phyloP scores from a whole-genome alignment of 2,797 vertebrate species.

The Merluccius polli region DNA sequence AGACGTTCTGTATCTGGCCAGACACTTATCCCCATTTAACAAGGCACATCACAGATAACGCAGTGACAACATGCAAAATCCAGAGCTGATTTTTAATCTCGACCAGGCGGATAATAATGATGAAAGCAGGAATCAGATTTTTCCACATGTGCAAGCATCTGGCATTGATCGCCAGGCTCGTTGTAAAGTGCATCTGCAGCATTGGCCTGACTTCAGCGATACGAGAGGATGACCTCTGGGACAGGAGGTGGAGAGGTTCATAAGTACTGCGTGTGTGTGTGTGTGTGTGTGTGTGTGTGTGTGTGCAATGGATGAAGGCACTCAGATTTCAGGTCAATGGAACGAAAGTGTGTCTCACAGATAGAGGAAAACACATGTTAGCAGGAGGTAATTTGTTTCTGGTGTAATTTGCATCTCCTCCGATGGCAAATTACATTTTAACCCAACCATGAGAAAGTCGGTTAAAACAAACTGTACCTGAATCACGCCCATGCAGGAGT shows the following conservation, averaged over 20 bases:
- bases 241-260: neutral
- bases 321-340: constrained; percentile 57
- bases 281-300: neutral
- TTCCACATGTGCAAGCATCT: constrained; percentile 34
- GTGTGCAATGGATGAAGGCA: constrained; percentile 13
- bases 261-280: neutral
- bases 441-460: neutral
- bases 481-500: constrained; percentile 98
- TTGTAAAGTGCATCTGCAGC: constrained; percentile 49
- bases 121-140: neutral
- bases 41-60: too few species aligned
- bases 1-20: neutral
- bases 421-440: neutral
- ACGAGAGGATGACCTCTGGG: constrained; percentile 37
- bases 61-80: neutral
- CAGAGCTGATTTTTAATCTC: neutral
- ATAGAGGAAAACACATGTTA: constrained; percentile 22
- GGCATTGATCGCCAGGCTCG: constrained; percentile 49
- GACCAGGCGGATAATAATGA: constrained; percentile 21
- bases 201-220: constrained; percentile 59
- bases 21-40: neutral
- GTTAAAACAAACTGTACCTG: constrained; percentile 74
- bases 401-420: constrained; percentile 11
- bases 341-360: constrained; percentile 19
- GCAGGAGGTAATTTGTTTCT: constrained; percentile 21